phyloP scores from a whole-genome alignment of 1,140 invertebrate species.

The Rhopalosiphum maidis region DNA sequence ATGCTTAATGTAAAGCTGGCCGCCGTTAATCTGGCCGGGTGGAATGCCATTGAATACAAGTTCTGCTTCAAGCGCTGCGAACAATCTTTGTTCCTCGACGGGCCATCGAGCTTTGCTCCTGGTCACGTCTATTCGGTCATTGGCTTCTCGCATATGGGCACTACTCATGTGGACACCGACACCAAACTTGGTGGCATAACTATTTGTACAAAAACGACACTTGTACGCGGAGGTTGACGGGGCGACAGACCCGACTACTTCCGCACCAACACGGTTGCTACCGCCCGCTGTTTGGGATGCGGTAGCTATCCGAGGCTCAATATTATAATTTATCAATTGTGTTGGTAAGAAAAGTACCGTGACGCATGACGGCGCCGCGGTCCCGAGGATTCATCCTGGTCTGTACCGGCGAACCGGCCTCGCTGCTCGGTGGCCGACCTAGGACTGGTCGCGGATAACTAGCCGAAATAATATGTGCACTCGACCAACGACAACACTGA shows the following conservation, averaged over 20 bases:
- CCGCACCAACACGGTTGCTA: too few relatives aligned
- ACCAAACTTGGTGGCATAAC: too few relatives aligned
- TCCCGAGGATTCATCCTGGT: neutral
- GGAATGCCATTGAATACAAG: neutral
- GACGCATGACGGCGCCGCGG: neutral
- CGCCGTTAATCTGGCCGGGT: fast-evolving
- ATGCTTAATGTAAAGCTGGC: neutral
- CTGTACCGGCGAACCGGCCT: neutral
- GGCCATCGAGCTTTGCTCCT: neutral
- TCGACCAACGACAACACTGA: too few relatives aligned
- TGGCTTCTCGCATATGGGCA: too few relatives aligned
- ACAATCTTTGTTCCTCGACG: neutral
- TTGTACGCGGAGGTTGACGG: too few relatives aligned
- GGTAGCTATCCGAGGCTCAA: neutral
- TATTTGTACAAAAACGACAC: too few relatives aligned
- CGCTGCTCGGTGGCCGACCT: neutral
- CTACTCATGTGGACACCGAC: too few relatives aligned
- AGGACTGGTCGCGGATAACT: too few relatives aligned
- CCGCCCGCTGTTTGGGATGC: neutral
- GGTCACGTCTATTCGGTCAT: too few relatives aligned
- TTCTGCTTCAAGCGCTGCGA: neutral
- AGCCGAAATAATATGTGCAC: too few relatives aligned
- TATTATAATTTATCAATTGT: neutral
- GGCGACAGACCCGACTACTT: too few relatives aligned
- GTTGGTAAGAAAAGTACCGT: neutral